phyloP scores from a whole-genome alignment of 2,797 vertebrate species.

The Poecilia wingei region DNA sequence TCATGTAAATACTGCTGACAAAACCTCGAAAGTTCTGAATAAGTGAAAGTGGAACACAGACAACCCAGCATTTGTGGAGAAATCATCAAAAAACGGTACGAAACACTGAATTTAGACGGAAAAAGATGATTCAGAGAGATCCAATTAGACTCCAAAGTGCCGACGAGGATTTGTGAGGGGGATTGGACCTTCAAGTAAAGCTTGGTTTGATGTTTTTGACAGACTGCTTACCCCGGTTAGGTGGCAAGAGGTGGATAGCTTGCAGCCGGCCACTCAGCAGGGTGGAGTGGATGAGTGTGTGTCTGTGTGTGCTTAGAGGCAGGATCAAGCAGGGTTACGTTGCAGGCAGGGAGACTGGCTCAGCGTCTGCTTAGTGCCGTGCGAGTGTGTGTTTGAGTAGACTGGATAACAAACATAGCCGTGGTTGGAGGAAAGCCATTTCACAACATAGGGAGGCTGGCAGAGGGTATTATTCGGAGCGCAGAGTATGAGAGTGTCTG shows the following conservation, averaged over 20 bases:
- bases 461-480: slow-evolving; percentile 49
- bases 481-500: slow-evolving; percentile 28
- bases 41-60: too few relatives aligned
- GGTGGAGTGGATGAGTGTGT: slow-evolving; percentile 39
- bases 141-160: slow-evolving; percentile 6
- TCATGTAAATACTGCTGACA: neutral
- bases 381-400: slow-evolving; percentile 39
- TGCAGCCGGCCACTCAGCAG: slow-evolving; percentile 54
- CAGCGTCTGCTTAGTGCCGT: slow-evolving; percentile 45
- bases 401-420: slow-evolving; percentile 54
- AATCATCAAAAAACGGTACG: neutral
- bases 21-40: neutral
- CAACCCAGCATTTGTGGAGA: neutral
- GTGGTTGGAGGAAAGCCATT: slow-evolving; percentile 62
- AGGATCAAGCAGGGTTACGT: slow-evolving; percentile 67
- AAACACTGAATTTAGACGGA: neutral
- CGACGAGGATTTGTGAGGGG: slow-evolving; percentile 44
- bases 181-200: slow-evolving; percentile 46
- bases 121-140: neutral
- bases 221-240: slow-evolving; percentile 47
- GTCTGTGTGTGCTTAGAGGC: slow-evolving; percentile 50
- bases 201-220: slow-evolving; percentile 60
- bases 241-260: slow-evolving; percentile 44
- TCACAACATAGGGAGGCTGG: slow-evolving; percentile 60
- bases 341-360: slow-evolving; percentile 66